Evolutionary conservation across 2,797 vertebrate species (phyloP), one percentile per base, ranked within the genome.

Genomic region (Lepus oiostolus): DNA sequence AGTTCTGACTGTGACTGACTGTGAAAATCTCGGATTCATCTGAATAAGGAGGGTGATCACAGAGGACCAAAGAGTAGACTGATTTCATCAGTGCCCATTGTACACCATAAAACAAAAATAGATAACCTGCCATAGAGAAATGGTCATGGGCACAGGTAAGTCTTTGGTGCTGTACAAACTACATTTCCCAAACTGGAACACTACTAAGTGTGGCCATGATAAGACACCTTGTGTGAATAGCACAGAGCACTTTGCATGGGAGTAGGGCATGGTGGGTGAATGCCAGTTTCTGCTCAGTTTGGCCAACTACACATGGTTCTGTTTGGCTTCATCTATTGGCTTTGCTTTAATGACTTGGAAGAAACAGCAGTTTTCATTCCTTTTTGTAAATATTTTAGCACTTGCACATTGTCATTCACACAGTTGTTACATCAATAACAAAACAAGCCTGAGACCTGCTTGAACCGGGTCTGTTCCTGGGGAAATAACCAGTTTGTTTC

Each of bases 281-380:
- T 58, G 28, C 42, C 42, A 35, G 24, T 89, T 84, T 96, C 71
- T 74, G 2, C 47, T 92, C 68, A 52, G 5, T 88, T 62, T 65
- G 72, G 60, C 58, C 2, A 52, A n/a, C 74, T 81, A 16, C 5
- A 63, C 28, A 38, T 32, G 47, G n/a, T 62, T 91, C 54, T 85
- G 75, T 85, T 93, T 92, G 75, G 60, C 84, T 91, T 96, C 67
- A 79, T 50, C 30, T 71, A 68, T 87, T 11, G 42, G 60, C 35
- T 96, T 85, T 94, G 85, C 82, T 90, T 96, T 96, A 96, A 77
- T 84, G 84, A 86, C 83, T 92, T 85, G 93, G 28, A 24, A 98
- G 91, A 77, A 96, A 94, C 24, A 80, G 19, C n/a, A 94, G 74
- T 72, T 94, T 97, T 91, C 26, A 92, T 19, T 71, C 54, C 42